Percentiles rank a stretch among this genome's conserved stretches.
Evolutionary conservation across 2,113 vertebrate genomes (phyloP).

Genomic region (Zosterops lateralis): DNA sequence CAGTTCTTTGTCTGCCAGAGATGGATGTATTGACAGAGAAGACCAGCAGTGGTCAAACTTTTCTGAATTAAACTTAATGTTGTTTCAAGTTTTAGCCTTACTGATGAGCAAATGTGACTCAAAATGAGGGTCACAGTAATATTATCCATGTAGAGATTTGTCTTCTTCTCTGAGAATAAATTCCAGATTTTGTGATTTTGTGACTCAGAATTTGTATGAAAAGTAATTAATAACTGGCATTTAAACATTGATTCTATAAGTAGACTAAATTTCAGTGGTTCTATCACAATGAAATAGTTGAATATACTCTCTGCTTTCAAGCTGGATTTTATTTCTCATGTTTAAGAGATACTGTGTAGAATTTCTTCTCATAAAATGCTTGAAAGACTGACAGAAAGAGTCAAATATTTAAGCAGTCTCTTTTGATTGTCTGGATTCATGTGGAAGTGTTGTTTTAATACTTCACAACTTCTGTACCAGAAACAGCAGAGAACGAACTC

Average conservation of each 20-base stretch:
- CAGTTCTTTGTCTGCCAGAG: background rate
- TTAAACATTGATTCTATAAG: background rate
- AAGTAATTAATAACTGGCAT: background rate
- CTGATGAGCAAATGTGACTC: accelerated
- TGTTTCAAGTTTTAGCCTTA: background rate
- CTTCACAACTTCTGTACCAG: background rate
- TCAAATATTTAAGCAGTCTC: background rate
- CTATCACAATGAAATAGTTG: background rate
- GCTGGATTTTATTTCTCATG: background rate
- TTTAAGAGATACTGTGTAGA: background rate
- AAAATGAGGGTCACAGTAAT: background rate
- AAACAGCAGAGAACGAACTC: background rate
- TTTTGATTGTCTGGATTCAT: background rate
- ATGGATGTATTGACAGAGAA: background rate
- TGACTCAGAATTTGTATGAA: background rate
- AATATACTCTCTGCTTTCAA: background rate
- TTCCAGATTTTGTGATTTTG: background rate
- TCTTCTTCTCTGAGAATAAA: background rate
- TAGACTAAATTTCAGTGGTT: background rate
- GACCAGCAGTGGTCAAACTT: background rate
- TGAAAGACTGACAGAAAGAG: background rate
- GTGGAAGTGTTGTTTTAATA: background rate
- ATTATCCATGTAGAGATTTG: background rate
- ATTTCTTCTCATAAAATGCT: background rate
- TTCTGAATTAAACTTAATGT: background rate